A percentile compares a stretch with the other conserved stretches of the same genome.
Evolutionary conservation across 2,888 invertebrate genomes (phyloP).

Genomic region (Dilophus febrilis): DNA sequence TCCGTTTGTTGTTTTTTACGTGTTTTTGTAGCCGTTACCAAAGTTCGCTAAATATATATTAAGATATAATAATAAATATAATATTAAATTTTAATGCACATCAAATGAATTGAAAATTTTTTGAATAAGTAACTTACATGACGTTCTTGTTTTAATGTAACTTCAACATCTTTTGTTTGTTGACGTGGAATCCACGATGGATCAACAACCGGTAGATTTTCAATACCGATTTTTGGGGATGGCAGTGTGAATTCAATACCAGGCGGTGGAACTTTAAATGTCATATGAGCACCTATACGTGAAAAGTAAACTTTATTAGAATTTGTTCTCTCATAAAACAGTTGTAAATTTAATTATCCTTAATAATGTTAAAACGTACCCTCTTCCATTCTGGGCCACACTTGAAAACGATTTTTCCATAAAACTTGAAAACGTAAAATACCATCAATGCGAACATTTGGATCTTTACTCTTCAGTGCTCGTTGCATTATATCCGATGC

Average conservation of each 20-base stretch:
- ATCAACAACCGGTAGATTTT: constrained; percentile 85
- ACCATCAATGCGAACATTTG: constrained; percentile 65
- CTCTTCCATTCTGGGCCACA: constrained; percentile 99
- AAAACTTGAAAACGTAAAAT: constrained; percentile 80
- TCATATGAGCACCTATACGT: constrained; percentile 82
- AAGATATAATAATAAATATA: background rate
- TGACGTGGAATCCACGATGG: constrained; percentile 98
- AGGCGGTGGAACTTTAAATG: constrained; percentile 97
- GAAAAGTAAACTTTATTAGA: too few species aligned
- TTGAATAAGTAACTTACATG: constrained; percentile 43
- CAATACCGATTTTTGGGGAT: constrained; percentile 95
- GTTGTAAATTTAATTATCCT: too few species aligned
- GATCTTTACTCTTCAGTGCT: constrained; percentile 70
- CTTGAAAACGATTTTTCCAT: constrained; percentile 94
- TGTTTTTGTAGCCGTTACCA: constrained; percentile 97
- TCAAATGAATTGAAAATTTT: constrained; percentile 3
- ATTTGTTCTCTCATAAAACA: too few species aligned
- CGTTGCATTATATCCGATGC: constrained; percentile 79
- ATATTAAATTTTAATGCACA: constrained; percentile 4
- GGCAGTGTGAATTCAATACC: constrained; percentile 98
- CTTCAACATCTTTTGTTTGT: constrained; percentile 97
- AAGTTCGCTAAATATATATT: constrained; percentile 45
- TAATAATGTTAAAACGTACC: too few species aligned
- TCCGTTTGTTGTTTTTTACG: constrained; percentile 98
- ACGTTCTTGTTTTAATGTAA: constrained; percentile 93